Base-by-base conservation (phyloP, 2,888 invertebrate genomes). In the Orchestes rusci region DNA sequence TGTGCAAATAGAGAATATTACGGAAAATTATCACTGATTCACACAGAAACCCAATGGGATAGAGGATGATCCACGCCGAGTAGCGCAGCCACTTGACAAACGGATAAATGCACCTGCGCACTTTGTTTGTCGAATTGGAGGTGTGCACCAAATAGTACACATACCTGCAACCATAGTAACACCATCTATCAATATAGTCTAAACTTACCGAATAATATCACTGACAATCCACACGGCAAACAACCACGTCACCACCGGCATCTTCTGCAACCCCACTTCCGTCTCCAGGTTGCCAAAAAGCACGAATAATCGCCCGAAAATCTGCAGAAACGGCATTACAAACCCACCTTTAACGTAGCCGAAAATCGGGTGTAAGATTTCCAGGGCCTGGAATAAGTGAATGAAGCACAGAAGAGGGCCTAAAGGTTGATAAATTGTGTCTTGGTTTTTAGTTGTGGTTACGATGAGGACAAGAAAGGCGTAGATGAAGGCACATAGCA, bases 31-130 rank as follows among this genome's bases (percentile, higher is more conserved):
- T 76, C 3, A 86, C 79, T 0, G 89, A 85, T 72, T 96, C 95
- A 59, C 88, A 85, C 1, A 91, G 61, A 55, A 93, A 81, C 4
- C 94, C 95, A 28, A 93, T 63, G 0, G 96, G 96, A 67, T 95
- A 96, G 0, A 95, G 73, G 0, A 90, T 82, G 53, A 96, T 89
- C 95, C 95, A 97, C 43, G 91, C 74, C 0, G 89, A 85, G 67
- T 96, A 95, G 12, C 96, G 77, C 2, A 96, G 69, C 95, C 95
- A 96, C 0, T 91, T 94, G 5, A 96, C 66, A 30, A 46, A 40
- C 2, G 86, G 59, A 33, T 76, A 73, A 20, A 86, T 73, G 46
- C 89, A 80, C 17, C 77, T 78, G 45, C 86, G 81, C 59, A 89
- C 77, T 59, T 20, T 16, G 12, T 29, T 44, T 27, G 20, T 39